Evolutionary conservation across 2,113 vertebrate species (phyloP).

Genomic region (Eupsittula cactorum): DNA sequence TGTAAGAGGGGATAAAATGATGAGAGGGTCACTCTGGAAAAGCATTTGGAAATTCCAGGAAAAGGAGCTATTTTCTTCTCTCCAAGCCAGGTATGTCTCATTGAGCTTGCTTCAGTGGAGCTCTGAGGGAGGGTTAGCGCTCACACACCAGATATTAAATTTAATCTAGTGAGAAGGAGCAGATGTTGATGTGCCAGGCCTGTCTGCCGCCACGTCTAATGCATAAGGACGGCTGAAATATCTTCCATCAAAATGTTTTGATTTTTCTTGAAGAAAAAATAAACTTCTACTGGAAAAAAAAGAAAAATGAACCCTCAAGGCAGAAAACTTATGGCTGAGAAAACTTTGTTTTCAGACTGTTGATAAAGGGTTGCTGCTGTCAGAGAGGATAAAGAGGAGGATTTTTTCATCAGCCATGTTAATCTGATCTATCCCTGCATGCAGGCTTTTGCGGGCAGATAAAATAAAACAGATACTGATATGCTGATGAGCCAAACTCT

Average conservation of each 20-base stretch:
- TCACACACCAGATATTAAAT: constrained; percentile 5
- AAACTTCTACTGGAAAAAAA: not conserved
- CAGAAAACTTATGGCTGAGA: constrained; percentile 30
- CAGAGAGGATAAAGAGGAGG: constrained; percentile 26
- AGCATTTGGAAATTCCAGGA: not conserved
- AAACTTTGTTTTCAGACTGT: constrained; percentile 40
- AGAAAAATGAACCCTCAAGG: not conserved
- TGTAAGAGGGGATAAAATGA: not conserved
- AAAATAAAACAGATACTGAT: not conserved
- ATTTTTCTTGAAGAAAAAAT: constrained; percentile 10
- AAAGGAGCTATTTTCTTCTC: not conserved
- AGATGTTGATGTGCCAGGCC: constrained; percentile 21
- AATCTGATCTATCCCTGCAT: constrained; percentile 41
- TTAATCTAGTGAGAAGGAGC: constrained; percentile 19
- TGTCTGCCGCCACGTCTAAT: not conserved
- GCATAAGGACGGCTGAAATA: constrained; percentile 27
- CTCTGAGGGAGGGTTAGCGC: not conserved
- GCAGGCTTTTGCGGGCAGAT: not conserved
- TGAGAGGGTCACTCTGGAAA: not conserved
- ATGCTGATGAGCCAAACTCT: not conserved
- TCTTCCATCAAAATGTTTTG: constrained; percentile 36
- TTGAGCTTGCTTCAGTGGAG: not conserved
- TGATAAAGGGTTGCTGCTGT: constrained; percentile 37
- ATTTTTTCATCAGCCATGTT: constrained; percentile 44
- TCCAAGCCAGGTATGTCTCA: not conserved